Conservation (phyloP, 1,140 invertebrate species). For the Stenopsyche tienmushanensis region DNA sequence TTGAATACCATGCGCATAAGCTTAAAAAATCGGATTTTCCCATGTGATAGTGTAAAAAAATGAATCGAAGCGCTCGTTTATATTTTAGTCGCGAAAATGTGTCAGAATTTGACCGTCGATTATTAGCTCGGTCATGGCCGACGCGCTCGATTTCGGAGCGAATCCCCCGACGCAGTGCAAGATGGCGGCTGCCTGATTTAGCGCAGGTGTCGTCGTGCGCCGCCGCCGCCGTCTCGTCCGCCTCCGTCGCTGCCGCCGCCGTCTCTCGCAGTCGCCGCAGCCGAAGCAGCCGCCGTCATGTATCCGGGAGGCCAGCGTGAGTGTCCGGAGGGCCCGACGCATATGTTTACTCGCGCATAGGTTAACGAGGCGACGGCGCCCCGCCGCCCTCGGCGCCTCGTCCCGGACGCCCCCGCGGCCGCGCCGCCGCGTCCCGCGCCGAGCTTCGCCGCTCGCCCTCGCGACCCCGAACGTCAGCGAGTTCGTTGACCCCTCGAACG, state of each 20-base stretch:
- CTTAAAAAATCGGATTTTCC: too few species aligned
- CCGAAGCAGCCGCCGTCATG: constrained; percentile 44
- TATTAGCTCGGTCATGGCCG: too few species aligned
- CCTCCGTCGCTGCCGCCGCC: background rate
- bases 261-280: background rate
- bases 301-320: constrained; percentile 59
- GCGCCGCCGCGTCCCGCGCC: constrained; percentile 2
- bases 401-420: background rate
- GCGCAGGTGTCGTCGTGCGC: background rate
- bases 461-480: background rate
- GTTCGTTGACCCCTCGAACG: background rate
- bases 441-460: background rate
- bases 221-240: background rate
- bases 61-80: too few species aligned
- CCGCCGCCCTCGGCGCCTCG: background rate
- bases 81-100: too few species aligned
- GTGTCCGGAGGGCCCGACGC: constrained; percentile 44
- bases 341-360: background rate
- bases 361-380: background rate
- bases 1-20: too few species aligned
- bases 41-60: too few species aligned
- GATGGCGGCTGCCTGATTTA: too few species aligned
- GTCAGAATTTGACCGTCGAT: too few species aligned
- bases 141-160: too few species aligned
- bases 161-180: too few species aligned